Evolutionary conservation across 2,113 vertebrate species (phyloP).

Genomic region (Psittacula cyanocephala): DNA sequence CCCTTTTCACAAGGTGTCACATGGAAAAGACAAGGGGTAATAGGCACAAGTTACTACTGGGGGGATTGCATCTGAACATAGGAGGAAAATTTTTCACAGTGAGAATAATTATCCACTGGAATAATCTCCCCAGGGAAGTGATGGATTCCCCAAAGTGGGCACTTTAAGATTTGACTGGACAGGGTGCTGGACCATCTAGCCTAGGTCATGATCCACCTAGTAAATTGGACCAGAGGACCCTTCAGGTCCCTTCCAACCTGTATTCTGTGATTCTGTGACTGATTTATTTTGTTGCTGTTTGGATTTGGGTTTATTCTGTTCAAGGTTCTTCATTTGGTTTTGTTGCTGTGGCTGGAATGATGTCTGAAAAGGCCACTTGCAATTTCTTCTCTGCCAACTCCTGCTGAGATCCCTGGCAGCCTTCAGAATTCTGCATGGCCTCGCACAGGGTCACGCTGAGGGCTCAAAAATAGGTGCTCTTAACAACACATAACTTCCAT

Average conservation of each 20-base stretch:
- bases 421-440: accelerated
- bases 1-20: not conserved
- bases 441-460: accelerated
- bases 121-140: not conserved
- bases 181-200: not conserved
- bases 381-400: too few species aligned
- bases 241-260: not conserved
- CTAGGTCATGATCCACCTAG: not conserved
- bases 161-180: not conserved
- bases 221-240: not conserved
- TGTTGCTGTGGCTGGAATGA: too few species aligned
- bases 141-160: not conserved
- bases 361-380: not conserved
- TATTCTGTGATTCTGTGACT: not conserved
- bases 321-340: not conserved
- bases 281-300: not conserved
- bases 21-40: not conserved
- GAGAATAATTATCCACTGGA: not conserved
- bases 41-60: not conserved
- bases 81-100: not conserved
- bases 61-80: not conserved
- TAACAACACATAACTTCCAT: not conserved
- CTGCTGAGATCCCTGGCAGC: too few species aligned
- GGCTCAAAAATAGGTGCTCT: not conserved
- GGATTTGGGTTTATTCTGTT: not conserved